Base-by-base conservation (phyloP, 2,797 vertebrate species). In the Chiropotes sagulatus region DNA sequence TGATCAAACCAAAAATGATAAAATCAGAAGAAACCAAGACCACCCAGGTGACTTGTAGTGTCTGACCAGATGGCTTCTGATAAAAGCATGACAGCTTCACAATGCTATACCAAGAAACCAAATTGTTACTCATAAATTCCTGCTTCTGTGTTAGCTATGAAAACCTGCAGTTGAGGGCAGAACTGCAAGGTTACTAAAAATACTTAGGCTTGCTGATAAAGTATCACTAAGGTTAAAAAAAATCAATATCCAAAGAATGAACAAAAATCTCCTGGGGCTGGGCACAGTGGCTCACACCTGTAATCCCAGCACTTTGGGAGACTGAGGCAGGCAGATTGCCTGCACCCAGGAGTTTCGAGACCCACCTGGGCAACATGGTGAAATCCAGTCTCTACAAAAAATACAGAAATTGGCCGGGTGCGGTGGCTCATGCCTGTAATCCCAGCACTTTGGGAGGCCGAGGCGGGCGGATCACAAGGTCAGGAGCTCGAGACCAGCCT, bases 11-110 rank as follows among this genome's bases (percentile, higher is more conserved):
- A 44, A 86, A 19, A 85, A 85, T 44, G 39, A 86, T 39, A 22
- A 6, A 54, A 30, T 70, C 54, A 76, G 75, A 84, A 96, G 91
- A 80, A 96, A 96, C 17, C 33, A 70, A 96, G 26, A 58, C 44
- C 50, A 61, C 72, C 14, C 48, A 85, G 20, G 28, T 78, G 30
- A 50, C 57, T 39, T 94, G 96, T 46, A 84, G 86, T 86, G 2
- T 84, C 73, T 50, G 36, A 93, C 82, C 76, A 94, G 70, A 50
- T 44, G 22, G 11, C 10, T 95, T 92, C 94, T 90, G 61, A 89
- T 92, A 90, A 96, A 90, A 79, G 26, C 30, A 28, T 17, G 19
- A 57, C 22, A 52, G 33, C 41, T 22, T 89, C 82, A 76, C 33
- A 46, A 14, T 17, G 11, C 22, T 41, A 0, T 33, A 79, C 48